Conservation (phyloP, 1,140 invertebrate species). For the Zophobas atratus region DNA sequence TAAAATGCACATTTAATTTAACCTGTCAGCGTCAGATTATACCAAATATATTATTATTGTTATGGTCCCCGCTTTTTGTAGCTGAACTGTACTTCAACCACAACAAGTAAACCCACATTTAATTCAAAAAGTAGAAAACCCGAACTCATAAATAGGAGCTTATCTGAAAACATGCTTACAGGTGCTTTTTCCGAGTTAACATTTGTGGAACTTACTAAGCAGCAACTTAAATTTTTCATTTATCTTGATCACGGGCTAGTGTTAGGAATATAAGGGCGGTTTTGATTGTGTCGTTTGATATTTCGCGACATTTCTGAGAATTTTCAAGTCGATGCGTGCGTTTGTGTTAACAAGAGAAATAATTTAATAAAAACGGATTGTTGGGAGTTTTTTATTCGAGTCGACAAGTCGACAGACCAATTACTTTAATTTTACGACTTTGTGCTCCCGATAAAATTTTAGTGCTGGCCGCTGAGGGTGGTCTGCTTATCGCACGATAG, state of each 20-base stretch:
- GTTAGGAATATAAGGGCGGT: background rate
- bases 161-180: conserved; percentile 33
- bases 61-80: too few species aligned
- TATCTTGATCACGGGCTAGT: conserved; percentile 6
- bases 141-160: conserved; percentile 24
- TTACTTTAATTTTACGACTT: conserved; percentile 45
- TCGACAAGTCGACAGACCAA: conserved; percentile 30
- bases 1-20: too few species aligned
- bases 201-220: conserved; percentile 7
- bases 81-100: too few species aligned
- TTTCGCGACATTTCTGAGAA: conserved; percentile 16
- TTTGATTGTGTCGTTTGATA: conserved; percentile 13
- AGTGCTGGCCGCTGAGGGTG: conserved; percentile 15
- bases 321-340: conserved; percentile 21
- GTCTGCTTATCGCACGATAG: conserved; percentile 11
- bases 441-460: conserved; percentile 43
- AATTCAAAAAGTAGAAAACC: conserved; percentile 20
- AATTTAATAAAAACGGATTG: conserved; percentile 12
- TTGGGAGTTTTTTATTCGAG: conserved; percentile 12
- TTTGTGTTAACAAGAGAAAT: conserved; percentile 8
- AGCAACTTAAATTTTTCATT: conserved; percentile 28
- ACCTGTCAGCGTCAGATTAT: too few species aligned
- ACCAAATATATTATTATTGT: too few species aligned
- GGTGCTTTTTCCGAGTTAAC: conserved; percentile 29
- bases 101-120: background rate